Conservation (phyloP, 2,888 invertebrate genomes). For the Galeopsomyia nigrocyanea region DNA sequence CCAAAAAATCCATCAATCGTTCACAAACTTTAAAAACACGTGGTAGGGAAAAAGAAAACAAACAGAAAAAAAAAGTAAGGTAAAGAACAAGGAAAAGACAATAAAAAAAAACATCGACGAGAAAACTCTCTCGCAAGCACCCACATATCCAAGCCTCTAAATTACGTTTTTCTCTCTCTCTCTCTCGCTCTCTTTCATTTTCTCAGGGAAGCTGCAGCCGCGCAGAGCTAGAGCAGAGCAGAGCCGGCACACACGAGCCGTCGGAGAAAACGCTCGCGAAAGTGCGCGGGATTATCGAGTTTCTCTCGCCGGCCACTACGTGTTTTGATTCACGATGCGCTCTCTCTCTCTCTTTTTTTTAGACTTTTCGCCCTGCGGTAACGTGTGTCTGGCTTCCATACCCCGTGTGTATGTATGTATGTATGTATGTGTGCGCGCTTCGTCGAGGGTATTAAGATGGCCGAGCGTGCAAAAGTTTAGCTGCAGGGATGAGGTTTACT, state of each 20-base stretch:
- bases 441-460: background rate
- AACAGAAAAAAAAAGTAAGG: background rate
- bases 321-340: slow-evolving; percentile 49
- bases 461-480: background rate
- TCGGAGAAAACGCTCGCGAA: slow-evolving; percentile 41
- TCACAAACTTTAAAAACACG: background rate
- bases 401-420: background rate
- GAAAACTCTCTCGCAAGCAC: slow-evolving; percentile 1
- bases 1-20: background rate
- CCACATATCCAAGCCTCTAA: slow-evolving; percentile 31
- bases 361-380: slow-evolving; percentile 17
- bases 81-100: slow-evolving; percentile 6
- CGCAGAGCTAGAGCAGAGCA: too few species aligned
- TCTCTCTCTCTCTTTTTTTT: slow-evolving; percentile 20
- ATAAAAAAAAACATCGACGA: slow-evolving; percentile 9
- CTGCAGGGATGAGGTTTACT: background rate
- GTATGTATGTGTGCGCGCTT: background rate
- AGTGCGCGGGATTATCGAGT: slow-evolving; percentile 47
- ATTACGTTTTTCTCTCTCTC: slow-evolving; percentile 40
- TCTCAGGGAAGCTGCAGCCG: slow-evolving; percentile 10
- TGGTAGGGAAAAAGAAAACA: background rate
- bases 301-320: slow-evolving; percentile 46
- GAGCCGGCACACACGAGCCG: too few species aligned
- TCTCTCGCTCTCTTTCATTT: slow-evolving; percentile 28
- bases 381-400: slow-evolving; percentile 18